phyloP scores from a whole-genome alignment of 2,113 vertebrate species.

The Toxotes chatareus region DNA sequence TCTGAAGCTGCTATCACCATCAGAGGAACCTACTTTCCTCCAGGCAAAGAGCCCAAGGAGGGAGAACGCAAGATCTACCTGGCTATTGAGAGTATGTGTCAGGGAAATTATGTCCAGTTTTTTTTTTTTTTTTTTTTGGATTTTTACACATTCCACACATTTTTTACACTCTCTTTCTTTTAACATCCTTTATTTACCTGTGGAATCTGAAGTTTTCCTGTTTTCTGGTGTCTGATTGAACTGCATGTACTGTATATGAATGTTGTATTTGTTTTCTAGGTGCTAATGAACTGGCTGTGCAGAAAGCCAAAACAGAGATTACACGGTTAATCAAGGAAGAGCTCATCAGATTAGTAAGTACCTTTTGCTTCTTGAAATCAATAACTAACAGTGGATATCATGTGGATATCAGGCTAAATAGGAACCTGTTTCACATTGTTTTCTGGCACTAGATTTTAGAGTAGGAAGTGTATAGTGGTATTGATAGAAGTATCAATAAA shows the following conservation, averaged over 20 bases:
- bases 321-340: constrained; percentile 98
- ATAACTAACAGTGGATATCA: not conserved
- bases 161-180: no score
- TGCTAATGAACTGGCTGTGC: constrained; percentile 97
- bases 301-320: constrained; percentile 99
- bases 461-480: not conserved
- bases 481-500: not conserved
- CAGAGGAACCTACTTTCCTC: constrained; percentile 97
- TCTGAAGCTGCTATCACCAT: constrained; percentile 99
- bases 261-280: constrained; percentile 79
- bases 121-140: not conserved
- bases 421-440: not conserved
- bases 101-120: not conserved
- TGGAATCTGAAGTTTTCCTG: not conserved
- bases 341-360: constrained; percentile 96
- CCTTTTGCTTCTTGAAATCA: not conserved
- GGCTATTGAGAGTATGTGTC: constrained; percentile 95
- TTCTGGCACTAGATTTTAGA: not conserved
- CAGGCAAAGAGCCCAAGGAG: constrained; percentile 98
- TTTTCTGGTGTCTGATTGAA: not conserved
- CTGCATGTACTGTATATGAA: not conserved
- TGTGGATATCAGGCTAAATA: not conserved
- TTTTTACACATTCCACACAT: not conserved
- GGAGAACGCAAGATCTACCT: constrained; percentile 98
- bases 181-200: not conserved